Base-by-base conservation (phyloP, 1,140 invertebrate species). In the Hyles vespertilio region DNA sequence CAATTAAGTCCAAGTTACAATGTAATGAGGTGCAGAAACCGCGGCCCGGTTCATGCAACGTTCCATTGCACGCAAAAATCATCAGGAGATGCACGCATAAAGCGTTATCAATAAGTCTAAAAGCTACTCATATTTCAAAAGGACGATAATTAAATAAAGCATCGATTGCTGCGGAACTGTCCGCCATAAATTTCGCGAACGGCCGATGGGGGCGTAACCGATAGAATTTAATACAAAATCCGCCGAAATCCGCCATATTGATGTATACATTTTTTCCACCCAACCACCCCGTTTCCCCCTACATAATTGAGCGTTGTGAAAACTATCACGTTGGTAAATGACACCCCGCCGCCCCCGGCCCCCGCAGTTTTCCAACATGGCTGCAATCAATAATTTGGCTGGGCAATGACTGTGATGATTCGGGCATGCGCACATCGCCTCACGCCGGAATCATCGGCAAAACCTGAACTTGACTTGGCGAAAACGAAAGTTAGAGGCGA, bases 321-420 rank as follows among this genome's bases (percentile, higher is more conserved):
- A 88, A 88, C 85, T 87, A 88, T 88, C 83, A 74, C 83, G 84
- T 72, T 76, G 79, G 76, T 83, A 85, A 87, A 84, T 87, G 82
- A 88, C 79, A 70, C 70, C 70, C 74, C 71, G 74, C 79, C 65
- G 58, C 47, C 59, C 51, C 55, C 71, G 67, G 10, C 64, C 74
- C 73, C 80, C 69, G 65, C 72, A 77, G 70, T 80, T 84, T 85
- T 84, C 78, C 84, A 83, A 85, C 82, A 76, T 83, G 84, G 81
- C 84, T 65, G 80, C 74, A 83, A 89, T 89, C 86, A 87, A 89
- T 89, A 89, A 85, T 85, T 84, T 81, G 80, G 82, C 82, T 84
- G 84, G 84, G 84, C 85, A 80, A 89, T 89, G 85, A 89, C 84
- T 89, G 85, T 78, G 85, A 87, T 89, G 85, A 89, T 77, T 89